A percentile compares a stretch with the other conserved stretches of the same genome.
Conservation (phyloP, 2,113 vertebrate genomes). For the Tenrec ecaudatus region DNA sequence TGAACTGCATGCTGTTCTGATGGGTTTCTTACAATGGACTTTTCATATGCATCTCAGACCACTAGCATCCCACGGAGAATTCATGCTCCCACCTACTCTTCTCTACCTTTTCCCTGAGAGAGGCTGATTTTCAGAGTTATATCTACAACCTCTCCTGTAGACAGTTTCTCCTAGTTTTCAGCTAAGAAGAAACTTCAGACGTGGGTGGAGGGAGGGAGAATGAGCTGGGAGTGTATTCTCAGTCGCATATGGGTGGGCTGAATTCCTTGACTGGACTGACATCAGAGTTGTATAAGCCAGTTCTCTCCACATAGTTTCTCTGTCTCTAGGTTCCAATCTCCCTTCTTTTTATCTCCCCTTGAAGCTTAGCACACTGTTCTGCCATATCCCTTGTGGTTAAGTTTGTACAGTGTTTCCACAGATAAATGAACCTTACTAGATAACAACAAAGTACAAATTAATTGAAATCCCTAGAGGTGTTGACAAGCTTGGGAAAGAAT, state of each 20-base stretch:
- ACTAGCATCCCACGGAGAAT: neutral
- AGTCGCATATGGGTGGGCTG: neutral
- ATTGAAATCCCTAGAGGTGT: neutral
- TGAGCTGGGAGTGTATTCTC: fast-evolving
- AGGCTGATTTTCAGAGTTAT: neutral
- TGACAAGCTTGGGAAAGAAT: slow-evolving; percentile 11
- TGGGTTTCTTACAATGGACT: neutral
- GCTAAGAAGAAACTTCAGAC: neutral
- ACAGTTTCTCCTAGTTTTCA: neutral
- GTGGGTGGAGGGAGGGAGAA: neutral
- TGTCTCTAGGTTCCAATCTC: neutral
- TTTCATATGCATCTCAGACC: neutral
- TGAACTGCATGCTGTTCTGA: neutral
- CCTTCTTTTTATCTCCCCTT: fast-evolving
- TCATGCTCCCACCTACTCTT: neutral
- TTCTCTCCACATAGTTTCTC: fast-evolving
- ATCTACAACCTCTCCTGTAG: neutral
- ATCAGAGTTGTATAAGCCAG: neutral
- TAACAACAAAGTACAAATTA: neutral
- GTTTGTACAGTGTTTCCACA: neutral
- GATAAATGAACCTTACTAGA: slow-evolving; percentile 1
- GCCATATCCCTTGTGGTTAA: too few relatives aligned
- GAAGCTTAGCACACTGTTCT: neutral
- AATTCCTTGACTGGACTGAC: neutral
- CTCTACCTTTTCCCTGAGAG: neutral